Conservation (phyloP, 2,888 invertebrate species). For the Tenodera sinensis region DNA sequence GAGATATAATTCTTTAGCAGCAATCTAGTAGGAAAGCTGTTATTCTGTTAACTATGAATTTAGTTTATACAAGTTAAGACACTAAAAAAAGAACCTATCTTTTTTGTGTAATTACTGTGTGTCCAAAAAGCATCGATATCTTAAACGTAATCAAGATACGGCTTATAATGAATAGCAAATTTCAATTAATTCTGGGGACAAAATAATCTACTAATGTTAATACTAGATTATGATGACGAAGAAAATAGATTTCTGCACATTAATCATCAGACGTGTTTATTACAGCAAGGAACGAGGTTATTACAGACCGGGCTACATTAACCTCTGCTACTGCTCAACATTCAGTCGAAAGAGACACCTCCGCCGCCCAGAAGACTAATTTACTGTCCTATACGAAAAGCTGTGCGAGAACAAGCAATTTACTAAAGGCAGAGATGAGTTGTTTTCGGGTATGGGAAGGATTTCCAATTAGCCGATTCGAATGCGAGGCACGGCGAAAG, state of each 20-base stretch:
- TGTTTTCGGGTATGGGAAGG: neutral
- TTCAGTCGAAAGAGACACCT: neutral
- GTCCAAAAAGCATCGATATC: neutral
- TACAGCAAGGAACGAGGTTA: neutral
- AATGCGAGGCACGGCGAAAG: neutral
- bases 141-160: neutral
- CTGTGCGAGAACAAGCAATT: neutral
- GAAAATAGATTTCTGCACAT: neutral
- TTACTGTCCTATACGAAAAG: neutral
- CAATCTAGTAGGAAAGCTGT: too few species aligned
- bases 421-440: neutral
- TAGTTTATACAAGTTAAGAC: too few species aligned
- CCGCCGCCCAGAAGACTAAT: neutral
- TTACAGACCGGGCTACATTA: neutral
- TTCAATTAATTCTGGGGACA: neutral
- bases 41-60: too few species aligned
- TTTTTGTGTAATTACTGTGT: too few species aligned
- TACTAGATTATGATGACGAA: neutral
- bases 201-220: neutral
- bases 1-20: too few species aligned
- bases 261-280: neutral
- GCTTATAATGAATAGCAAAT: neutral
- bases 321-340: neutral
- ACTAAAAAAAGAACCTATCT: too few species aligned
- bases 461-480: neutral